Evolutionary conservation across 2,113 vertebrate genomes (phyloP).

Genomic region (Tympanuchus pallidicinctus): DNA sequence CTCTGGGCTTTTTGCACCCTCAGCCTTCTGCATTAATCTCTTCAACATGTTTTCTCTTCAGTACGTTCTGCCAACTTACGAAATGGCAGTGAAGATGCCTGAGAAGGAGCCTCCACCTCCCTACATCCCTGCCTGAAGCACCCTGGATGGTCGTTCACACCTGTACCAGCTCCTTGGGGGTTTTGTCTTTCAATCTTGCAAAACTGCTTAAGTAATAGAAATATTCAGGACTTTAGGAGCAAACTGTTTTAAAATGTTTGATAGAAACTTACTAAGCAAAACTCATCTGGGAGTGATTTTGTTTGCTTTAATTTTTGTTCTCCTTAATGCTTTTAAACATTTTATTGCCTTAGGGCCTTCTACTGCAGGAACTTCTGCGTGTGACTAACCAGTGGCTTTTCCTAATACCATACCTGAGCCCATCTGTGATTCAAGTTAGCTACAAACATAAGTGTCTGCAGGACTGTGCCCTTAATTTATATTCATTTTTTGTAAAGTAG

Average conservation of each 20-base stretch:
- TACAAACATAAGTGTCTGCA: slow-evolving; percentile 33
- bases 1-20: background rate
- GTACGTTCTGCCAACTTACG: slow-evolving; percentile 96
- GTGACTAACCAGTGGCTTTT: slow-evolving; percentile 62
- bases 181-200: slow-evolving; percentile 75
- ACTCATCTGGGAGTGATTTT: slow-evolving; percentile 63
- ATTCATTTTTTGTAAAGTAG: slow-evolving; percentile 68
- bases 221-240: slow-evolving; percentile 75
- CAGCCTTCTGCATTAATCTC: background rate
- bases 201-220: slow-evolving; percentile 75
- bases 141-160: slow-evolving; percentile 58
- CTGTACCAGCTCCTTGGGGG: slow-evolving; percentile 70
- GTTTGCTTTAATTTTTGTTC: slow-evolving; percentile 78
- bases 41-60: slow-evolving; percentile 59
- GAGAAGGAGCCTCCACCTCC: slow-evolving; percentile 93
- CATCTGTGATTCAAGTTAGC: slow-evolving; percentile 8
- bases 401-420: slow-evolving; percentile 35
- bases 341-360: slow-evolving; percentile 70
- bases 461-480: slow-evolving; percentile 65
- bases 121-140: slow-evolving; percentile 81
- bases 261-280: slow-evolving; percentile 70
- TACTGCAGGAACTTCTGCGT: slow-evolving; percentile 50
- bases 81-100: slow-evolving; percentile 98
- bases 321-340: slow-evolving; percentile 75
- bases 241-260: slow-evolving; percentile 69